phyloP scores from a whole-genome alignment of 1,140 invertebrate genomes.

The Mamestra configurata region DNA sequence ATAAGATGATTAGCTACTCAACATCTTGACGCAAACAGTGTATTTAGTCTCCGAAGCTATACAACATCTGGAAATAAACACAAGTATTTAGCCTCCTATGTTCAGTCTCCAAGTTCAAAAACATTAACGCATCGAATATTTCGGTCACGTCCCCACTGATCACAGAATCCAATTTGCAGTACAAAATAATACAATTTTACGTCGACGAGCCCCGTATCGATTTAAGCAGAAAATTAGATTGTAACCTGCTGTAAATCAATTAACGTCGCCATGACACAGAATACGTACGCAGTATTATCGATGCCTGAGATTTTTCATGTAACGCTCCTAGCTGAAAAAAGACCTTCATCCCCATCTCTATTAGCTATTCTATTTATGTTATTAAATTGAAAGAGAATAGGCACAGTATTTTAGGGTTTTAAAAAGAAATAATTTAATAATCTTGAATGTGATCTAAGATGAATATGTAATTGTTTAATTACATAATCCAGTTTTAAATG shows the following conservation, averaged over 20 bases:
- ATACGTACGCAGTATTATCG: slow-evolving; percentile 32
- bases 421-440: too few relatives aligned
- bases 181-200: slow-evolving; percentile 71
- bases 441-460: neutral
- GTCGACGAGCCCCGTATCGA: slow-evolving; percentile 63
- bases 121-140: slow-evolving; percentile 56
- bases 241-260: slow-evolving; percentile 68
- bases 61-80: neutral
- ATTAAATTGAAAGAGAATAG: too few relatives aligned
- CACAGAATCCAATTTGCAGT: slow-evolving; percentile 66
- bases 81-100: neutral
- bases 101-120: slow-evolving; percentile 32
- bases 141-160: slow-evolving; percentile 65
- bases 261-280: slow-evolving; percentile 44
- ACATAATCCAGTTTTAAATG: too few relatives aligned
- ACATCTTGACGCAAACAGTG: neutral
- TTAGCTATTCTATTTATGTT: too few relatives aligned
- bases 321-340: neutral
- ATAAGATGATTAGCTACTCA: neutral
- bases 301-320: slow-evolving; percentile 20
- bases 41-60: too few relatives aligned
- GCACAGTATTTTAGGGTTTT: too few relatives aligned
- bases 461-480: too few relatives aligned
- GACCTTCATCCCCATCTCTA: too few relatives aligned
- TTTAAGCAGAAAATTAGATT: slow-evolving; percentile 69